Percentiles rank a stretch among this genome's conserved stretches.
These are phyloP conservation scores for Hirtodrosophila trivittata DNA, from an alignment of 2,888 invertebrate species.

Conservation along the genomic window DNA sequence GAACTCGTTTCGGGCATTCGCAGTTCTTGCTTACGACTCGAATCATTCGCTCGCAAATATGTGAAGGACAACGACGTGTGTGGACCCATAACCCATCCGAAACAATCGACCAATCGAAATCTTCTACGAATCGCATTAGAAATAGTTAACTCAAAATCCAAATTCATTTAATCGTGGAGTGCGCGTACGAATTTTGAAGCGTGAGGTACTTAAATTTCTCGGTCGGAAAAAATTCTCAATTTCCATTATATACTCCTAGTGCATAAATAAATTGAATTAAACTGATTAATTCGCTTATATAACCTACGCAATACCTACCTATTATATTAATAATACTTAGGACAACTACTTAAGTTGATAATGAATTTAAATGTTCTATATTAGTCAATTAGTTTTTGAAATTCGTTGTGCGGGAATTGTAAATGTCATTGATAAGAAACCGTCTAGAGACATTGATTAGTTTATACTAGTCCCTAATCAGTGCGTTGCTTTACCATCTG, in stretches of 20 bases:
- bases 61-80: slow-evolving; percentile 77
- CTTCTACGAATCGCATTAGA: slow-evolving; percentile 57
- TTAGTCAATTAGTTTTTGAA: slow-evolving; percentile 12
- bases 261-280: slow-evolving; percentile 8
- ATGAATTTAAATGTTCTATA: slow-evolving; percentile 4
- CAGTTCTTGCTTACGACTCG: slow-evolving; percentile 67
- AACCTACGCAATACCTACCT: slow-evolving; percentile 13
- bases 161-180: slow-evolving; percentile 67
- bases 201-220: slow-evolving; percentile 62
- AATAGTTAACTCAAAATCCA: slow-evolving; percentile 49
- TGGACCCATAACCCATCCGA: slow-evolving; percentile 50
- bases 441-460: slow-evolving; percentile 6
- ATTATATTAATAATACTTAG: slow-evolving; percentile 9
- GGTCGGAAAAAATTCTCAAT: slow-evolving; percentile 30
- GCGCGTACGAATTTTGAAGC: slow-evolving; percentile 76
- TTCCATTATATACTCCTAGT: slow-evolving; percentile 16
- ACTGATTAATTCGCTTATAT: slow-evolving; percentile 41
- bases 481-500: slow-evolving; percentile 26
- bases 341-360: slow-evolving; percentile 28
- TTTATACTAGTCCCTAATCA: slow-evolving; percentile 32
- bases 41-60: slow-evolving; percentile 76
- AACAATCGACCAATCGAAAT: slow-evolving; percentile 31
- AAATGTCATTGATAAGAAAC: slow-evolving; percentile 47
- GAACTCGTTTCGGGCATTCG: slow-evolving; percentile 72
- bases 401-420: slow-evolving; percentile 16